Percentiles rank a stretch among this genome's conserved stretches.
These are phyloP conservation scores for Alviniconcha strummeri DNA, from an alignment of 2,888 invertebrate genomes.

Conservation along the genomic window DNA sequence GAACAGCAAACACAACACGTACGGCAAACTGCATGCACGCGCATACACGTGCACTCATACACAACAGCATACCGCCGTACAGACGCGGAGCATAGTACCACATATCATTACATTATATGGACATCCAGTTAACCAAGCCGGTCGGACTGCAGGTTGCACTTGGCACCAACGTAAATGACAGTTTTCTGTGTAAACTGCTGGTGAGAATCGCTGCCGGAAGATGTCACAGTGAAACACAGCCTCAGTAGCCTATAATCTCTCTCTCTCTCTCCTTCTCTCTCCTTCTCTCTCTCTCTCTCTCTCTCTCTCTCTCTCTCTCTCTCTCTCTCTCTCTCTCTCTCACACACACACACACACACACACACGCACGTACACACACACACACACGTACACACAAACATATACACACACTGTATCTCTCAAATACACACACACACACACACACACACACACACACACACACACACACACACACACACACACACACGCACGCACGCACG, in stretches of 20 bases:
- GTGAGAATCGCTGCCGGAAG: too few relatives aligned
- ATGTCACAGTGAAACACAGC: too few relatives aligned
- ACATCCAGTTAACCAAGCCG: too few relatives aligned
- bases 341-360: background rate
- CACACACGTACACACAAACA: background rate
- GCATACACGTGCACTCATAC: too few relatives aligned
- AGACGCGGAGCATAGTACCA: too few relatives aligned
- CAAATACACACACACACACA: background rate
- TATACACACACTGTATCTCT: background rate
- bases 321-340: constrained; percentile 14
- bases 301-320: constrained; percentile 22
- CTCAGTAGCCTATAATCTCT: background rate
- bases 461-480: background rate
- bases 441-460: constrained; percentile 1
- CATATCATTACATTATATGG: too few relatives aligned
- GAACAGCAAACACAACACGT: too few relatives aligned
- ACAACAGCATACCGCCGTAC: too few relatives aligned
- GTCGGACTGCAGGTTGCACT: too few relatives aligned
- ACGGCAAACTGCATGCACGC: too few relatives aligned
- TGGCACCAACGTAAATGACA: too few relatives aligned
- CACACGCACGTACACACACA: background rate
- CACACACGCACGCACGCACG: background rate
- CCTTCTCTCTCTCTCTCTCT: constrained; percentile 22
- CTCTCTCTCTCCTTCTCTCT: constrained; percentile 15
- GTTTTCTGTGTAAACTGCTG: too few relatives aligned